These are phyloP conservation scores for Rhinolophus ferrumequinum DNA, from an alignment of 2,113 vertebrate species.

Conservation along the genomic window DNA sequence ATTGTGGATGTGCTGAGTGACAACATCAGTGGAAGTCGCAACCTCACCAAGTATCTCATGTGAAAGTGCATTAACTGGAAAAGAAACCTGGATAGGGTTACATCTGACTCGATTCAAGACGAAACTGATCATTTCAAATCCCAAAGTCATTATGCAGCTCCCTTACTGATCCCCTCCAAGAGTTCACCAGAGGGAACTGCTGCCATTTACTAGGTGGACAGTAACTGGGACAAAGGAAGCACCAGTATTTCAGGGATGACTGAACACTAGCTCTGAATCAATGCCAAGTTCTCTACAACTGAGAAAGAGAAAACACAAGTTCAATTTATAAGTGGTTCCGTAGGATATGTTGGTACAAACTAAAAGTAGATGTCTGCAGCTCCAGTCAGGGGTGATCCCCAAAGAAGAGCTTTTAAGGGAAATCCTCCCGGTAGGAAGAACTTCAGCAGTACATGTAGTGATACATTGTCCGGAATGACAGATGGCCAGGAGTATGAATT, in stretches of 20 bases:
- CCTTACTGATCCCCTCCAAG: neutral
- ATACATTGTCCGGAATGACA: neutral
- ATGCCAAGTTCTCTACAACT: neutral
- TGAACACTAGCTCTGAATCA: neutral
- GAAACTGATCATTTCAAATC: neutral
- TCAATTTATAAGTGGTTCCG: neutral
- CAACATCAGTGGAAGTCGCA: neutral
- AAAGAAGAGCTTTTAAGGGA: neutral
- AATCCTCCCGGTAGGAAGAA: neutral
- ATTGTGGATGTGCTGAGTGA: neutral
- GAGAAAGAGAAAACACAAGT: neutral
- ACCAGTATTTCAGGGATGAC: neutral
- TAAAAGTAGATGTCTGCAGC: neutral
- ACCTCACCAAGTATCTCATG: neutral
- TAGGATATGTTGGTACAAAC: neutral
- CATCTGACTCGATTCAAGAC: neutral
- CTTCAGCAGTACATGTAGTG: neutral
- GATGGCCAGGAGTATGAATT: neutral
- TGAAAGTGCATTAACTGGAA: neutral
- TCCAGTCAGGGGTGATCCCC: neutral
- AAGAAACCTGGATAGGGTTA: slow-evolving; percentile 12
- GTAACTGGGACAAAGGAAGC: neutral
- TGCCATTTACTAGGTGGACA: neutral
- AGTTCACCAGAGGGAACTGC: neutral
- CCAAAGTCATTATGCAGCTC: neutral